A percentile compares a stretch with the other conserved stretches of the same genome.
Conservation (phyloP, 2,888 invertebrate genomes). For the Lottia scabra region DNA sequence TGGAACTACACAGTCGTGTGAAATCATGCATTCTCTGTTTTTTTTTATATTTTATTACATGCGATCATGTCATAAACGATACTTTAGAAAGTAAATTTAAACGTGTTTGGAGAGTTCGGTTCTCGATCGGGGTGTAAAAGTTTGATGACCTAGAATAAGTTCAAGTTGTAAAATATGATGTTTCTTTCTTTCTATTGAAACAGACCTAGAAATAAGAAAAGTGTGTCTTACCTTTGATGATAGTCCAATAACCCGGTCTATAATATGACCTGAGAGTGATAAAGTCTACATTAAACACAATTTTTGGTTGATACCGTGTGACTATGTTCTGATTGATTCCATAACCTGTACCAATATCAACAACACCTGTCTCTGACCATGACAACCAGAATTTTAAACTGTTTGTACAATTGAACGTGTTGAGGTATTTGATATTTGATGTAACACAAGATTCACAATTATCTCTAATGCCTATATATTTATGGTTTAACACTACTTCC, state of each 20-base stretch:
- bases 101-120: too few species aligned
- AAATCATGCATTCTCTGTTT: too few species aligned
- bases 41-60: too few species aligned
- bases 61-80: too few species aligned
- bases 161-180: too few species aligned
- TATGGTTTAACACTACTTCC: background rate
- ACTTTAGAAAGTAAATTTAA: too few species aligned
- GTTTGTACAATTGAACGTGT: background rate
- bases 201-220: background rate
- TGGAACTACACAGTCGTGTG: too few species aligned
- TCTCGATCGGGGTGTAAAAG: too few species aligned
- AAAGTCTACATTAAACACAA: background rate
- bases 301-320: background rate
- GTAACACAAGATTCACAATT: background rate
- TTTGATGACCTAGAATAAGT: too few species aligned
- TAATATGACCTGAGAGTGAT: background rate
- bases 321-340: background rate
- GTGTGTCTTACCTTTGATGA: background rate
- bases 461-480: background rate
- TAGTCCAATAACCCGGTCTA: background rate
- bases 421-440: background rate
- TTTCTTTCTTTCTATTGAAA: too few species aligned
- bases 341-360: background rate
- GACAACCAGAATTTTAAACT: slow-evolving; percentile 5
- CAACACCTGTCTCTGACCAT: background rate